Conservation (phyloP, 2,797 vertebrate species). For the Vultur gryphus region DNA sequence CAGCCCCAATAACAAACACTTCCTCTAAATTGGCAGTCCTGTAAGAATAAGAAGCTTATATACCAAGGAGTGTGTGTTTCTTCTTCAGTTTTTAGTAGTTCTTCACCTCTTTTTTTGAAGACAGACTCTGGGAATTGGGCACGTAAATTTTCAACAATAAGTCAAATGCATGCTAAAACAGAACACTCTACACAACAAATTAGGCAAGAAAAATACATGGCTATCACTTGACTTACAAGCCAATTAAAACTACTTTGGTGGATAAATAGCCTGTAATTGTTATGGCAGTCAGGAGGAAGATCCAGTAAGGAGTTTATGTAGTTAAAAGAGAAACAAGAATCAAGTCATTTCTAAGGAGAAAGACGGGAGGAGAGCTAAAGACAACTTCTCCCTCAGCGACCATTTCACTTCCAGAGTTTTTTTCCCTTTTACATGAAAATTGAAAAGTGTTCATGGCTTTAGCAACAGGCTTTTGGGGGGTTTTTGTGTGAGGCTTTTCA, state of each 20-base stretch:
- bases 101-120: neutral
- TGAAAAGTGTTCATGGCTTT: conserved; percentile 67
- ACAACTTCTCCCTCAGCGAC: conserved; percentile 14
- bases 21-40: neutral
- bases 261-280: conserved; percentile 36
- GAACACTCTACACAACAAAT: neutral
- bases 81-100: neutral
- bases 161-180: neutral
- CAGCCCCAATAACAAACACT: neutral
- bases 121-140: neutral
- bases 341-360: neutral
- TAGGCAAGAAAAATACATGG: conserved; percentile 13
- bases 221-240: conserved; percentile 30
- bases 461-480: conserved; percentile 71
- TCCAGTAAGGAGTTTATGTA: neutral
- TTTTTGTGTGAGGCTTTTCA: conserved; percentile 73
- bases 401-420: conserved; percentile 55
- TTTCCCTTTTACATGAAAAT: conserved; percentile 51
- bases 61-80: neutral
- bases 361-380: neutral
- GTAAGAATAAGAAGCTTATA: neutral
- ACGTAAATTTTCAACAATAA: conserved; percentile 11
- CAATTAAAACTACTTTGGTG: conserved; percentile 57
- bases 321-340: conserved; percentile 35
- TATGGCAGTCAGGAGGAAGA: conserved; percentile 11